Percentiles rank a stretch among this genome's conserved stretches.
Conservation (phyloP, 2,797 vertebrate genomes). For the Gymnoscopelus braueri region DNA sequence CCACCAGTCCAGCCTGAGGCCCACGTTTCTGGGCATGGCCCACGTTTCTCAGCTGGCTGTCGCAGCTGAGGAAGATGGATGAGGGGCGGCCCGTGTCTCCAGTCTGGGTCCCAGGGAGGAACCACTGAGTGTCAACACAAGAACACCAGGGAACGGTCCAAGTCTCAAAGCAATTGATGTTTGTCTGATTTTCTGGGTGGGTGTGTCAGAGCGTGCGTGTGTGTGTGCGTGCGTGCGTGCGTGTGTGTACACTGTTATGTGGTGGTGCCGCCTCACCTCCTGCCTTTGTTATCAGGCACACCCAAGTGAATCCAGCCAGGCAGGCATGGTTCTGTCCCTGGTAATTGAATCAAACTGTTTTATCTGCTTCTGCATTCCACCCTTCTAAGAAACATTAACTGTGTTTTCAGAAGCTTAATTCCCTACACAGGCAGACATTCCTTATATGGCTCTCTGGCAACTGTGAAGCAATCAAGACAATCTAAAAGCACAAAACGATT, state of each 20-base stretch:
- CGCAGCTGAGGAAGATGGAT: slow-evolving; percentile 48
- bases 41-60: slow-evolving; percentile 49
- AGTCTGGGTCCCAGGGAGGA: slow-evolving; percentile 21
- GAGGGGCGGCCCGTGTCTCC: slow-evolving; percentile 16
- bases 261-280: neutral
- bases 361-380: neutral
- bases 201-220: no score
- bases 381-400: neutral
- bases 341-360: neutral
- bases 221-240: neutral
- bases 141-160: slow-evolving; percentile 21
- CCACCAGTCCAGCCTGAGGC: slow-evolving; percentile 33
- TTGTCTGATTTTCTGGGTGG: neutral
- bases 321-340: neutral
- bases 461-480: no score
- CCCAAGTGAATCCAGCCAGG: neutral
- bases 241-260: neutral
- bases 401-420: neutral
- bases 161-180: slow-evolving; percentile 10
- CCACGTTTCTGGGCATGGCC: slow-evolving; percentile 33
- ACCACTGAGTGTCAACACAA: slow-evolving; percentile 10
- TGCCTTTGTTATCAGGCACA: neutral
- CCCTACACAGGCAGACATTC: no score
- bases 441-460: no score
- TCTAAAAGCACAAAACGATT: no score